Evolutionary conservation across 2,888 invertebrate genomes (phyloP).

Genomic region (Vesta saturnalis): DNA sequence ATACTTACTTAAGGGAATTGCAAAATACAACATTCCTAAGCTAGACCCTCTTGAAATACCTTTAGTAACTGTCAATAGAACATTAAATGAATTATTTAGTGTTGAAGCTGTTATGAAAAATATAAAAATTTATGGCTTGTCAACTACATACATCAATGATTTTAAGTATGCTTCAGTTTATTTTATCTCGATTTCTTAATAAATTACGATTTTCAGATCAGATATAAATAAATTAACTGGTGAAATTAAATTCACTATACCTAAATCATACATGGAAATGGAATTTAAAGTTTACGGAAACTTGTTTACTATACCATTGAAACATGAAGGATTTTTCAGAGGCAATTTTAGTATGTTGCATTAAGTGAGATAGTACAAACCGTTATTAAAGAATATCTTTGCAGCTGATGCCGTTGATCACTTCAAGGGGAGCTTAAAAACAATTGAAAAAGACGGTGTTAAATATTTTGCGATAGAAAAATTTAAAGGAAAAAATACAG

Average conservation of each 20-base stretch:
- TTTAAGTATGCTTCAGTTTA: conserved; percentile 67
- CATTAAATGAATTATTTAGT: conserved; percentile 72
- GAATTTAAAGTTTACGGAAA: conserved; percentile 67
- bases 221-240: conserved; percentile 62
- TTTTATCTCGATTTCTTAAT: neutral
- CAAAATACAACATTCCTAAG: conserved; percentile 74
- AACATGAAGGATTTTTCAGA: conserved; percentile 64
- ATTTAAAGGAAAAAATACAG: conserved; percentile 68
- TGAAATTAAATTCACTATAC: conserved; percentile 61
- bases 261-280: conserved; percentile 62
- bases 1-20: conserved; percentile 70
- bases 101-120: conserved; percentile 74
- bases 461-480: conserved; percentile 71
- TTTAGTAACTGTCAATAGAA: conserved; percentile 74
- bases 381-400: neutral
- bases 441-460: conserved; percentile 68
- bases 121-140: conserved; percentile 71
- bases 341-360: conserved; percentile 65
- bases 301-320: conserved; percentile 63
- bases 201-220: conserved; percentile 52
- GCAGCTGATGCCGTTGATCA: conserved; percentile 69
- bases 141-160: conserved; percentile 71
- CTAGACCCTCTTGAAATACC: conserved; percentile 77
- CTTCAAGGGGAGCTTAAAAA: conserved; percentile 68
- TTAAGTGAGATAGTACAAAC: neutral